Evolutionary conservation across 1,140 invertebrate species (phyloP), one percentile per base, ranked within the genome.

Genomic region (Drosophila kikkawai): DNA sequence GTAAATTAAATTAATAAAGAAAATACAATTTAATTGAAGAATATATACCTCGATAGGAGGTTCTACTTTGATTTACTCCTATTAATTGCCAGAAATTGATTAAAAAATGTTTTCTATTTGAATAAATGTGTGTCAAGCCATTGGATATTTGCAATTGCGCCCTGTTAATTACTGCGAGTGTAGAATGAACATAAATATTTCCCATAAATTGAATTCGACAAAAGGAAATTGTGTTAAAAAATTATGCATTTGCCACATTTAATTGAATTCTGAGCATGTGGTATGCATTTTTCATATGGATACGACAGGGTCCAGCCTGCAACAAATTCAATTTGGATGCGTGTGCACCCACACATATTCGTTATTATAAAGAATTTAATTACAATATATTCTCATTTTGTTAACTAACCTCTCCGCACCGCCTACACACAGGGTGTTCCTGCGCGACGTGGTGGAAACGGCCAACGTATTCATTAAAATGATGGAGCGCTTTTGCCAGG

Each of bases 401-500:
- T 90, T 82, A 82, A 76, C 75, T 85, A 69, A 69, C 63, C 47
- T 56, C 59, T 50, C 26, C 19, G n/a, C 22, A 47, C 29, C 66
- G n/a, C 41, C 44, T 63, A 93, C 93, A 93, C 93, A 97, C 93
- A 97, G 97, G 82, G 93, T 95, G 2, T 99, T 97, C 93, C 94
- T 99, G 50, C 95, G 95, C 60, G 98, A 99, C 93, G 93, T 99
- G 13, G 93, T 98, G 13, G 96, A 98, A 92, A 98, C 97, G 0
- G 96, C 95, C 32, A 98, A 99, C 93, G 94, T 99, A 68, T 99
- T 99, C 92, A 92, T 99, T 50, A 98, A 98, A 94, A 96, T 99
- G 95, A 93, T 99, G 67, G 97, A 99, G 92, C 93, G 95, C 56
- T 97, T 95, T 93, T 96, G 95, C 66, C 95, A 94, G 80, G 95